Evolutionary conservation across 2,888 invertebrate species (phyloP).

Genomic region (Protodeltote pygarga): DNA sequence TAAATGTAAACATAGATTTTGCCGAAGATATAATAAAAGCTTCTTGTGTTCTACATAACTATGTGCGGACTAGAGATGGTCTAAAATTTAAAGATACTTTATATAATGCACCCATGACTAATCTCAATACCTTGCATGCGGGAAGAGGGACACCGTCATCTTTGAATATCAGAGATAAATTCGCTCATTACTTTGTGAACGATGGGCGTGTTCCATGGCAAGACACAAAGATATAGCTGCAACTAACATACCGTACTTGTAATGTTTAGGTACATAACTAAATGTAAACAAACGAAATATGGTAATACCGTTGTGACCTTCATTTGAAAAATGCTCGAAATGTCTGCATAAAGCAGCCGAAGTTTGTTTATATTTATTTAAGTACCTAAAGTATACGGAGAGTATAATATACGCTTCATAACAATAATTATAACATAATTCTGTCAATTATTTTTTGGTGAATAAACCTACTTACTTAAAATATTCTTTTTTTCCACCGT

Average conservation of each 20-base stretch:
- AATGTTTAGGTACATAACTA: slow-evolving; percentile 27
- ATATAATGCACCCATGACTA: slow-evolving; percentile 27
- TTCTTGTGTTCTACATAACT: slow-evolving; percentile 39
- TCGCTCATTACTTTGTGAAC: slow-evolving; percentile 45
- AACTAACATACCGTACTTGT: slow-evolving; percentile 33
- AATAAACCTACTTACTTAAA: too few species aligned
- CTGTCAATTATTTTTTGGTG: slow-evolving; percentile 25
- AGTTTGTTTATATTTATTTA: slow-evolving; percentile 28
- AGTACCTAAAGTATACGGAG: slow-evolving; percentile 40
- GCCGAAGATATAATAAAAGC: slow-evolving; percentile 43
- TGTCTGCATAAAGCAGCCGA: slow-evolving; percentile 29
- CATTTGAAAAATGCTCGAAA: slow-evolving; percentile 33
- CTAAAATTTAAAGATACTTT: slow-evolving; percentile 34
- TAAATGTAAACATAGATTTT: slow-evolving; percentile 38
- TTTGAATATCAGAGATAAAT: slow-evolving; percentile 44
- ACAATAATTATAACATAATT: slow-evolving; percentile 24
- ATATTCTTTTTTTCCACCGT: slow-evolving; percentile 34
- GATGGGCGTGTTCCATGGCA: slow-evolving; percentile 44
- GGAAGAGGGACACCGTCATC: slow-evolving; percentile 41
- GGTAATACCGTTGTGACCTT: slow-evolving; percentile 32
- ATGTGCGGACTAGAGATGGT: slow-evolving; percentile 43
- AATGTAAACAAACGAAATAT: slow-evolving; percentile 35
- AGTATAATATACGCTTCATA: slow-evolving; percentile 39
- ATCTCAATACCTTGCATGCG: slow-evolving; percentile 42
- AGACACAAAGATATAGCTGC: slow-evolving; percentile 44